Conservation (phyloP, 2,888 invertebrate species). For the Drosophila borealis region DNA sequence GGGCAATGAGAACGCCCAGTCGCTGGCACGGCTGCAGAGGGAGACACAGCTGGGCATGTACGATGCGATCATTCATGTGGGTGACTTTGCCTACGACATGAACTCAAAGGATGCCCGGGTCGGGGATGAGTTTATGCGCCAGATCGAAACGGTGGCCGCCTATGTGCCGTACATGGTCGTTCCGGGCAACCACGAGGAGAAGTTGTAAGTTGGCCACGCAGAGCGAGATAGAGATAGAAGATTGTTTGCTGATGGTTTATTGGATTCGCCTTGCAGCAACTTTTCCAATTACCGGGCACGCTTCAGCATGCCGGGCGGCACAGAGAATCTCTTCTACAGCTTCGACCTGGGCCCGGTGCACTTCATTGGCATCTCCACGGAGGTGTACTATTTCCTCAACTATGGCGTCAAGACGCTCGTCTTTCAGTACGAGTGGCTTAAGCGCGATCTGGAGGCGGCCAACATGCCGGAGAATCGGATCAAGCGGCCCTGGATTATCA, state of each 20-base stretch:
- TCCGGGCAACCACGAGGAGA: conserved; percentile 95
- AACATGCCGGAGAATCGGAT: conserved; percentile 90
- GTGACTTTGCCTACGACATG: conserved; percentile 98
- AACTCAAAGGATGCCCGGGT: conserved; percentile 91
- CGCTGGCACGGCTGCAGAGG: conserved; percentile 92
- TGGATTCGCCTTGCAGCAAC: conserved; percentile 88
- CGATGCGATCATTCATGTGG: conserved; percentile 95
- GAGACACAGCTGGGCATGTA: conserved; percentile 93
- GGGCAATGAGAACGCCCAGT: conserved; percentile 95
- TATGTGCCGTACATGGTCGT: conserved; percentile 97
- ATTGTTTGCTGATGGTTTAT: conserved; percentile 11
- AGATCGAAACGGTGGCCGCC: conserved; percentile 96
- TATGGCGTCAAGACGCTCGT: conserved; percentile 93
- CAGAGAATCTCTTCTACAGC: conserved; percentile 92
- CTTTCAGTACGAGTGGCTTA: conserved; percentile 95
- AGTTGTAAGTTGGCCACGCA: conserved; percentile 87
- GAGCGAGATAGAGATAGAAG: background rate
- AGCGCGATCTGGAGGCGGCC: conserved; percentile 91
- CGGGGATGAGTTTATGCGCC: conserved; percentile 97
- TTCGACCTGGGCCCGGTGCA: conserved; percentile 96
- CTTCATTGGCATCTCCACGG: conserved; percentile 96
- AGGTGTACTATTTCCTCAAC: conserved; percentile 96
- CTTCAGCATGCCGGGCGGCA: conserved; percentile 94
- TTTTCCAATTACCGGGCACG: conserved; percentile 97
- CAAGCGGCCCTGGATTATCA: conserved; percentile 92